phyloP scores from a whole-genome alignment of 2,888 invertebrate genomes.

The Cephus rjabovi region DNA sequence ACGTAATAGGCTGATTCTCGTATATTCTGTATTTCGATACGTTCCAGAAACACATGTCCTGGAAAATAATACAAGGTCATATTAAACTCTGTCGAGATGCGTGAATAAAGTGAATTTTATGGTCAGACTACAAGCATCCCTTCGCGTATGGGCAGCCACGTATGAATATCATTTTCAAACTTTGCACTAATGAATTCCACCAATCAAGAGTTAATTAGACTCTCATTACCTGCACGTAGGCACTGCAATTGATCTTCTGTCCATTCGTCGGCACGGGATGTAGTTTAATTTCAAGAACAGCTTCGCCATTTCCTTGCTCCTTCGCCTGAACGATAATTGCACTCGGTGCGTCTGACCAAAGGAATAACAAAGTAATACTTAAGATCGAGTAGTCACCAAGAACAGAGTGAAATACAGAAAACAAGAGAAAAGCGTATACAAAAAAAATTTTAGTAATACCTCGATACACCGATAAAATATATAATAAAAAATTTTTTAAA shows the following conservation, averaged over 20 bases:
- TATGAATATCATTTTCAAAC: neutral
- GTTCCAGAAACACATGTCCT: slow-evolving; percentile 64
- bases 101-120: too few relatives aligned
- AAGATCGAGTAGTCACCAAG: neutral
- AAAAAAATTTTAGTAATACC: neutral
- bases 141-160: neutral
- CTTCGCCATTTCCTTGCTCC: slow-evolving; percentile 32
- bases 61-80: neutral
- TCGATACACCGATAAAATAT: neutral
- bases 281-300: slow-evolving; percentile 54
- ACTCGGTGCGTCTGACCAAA: slow-evolving; percentile 26
- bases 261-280: slow-evolving; percentile 36
- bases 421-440: neutral
- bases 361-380: neutral
- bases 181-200: neutral
- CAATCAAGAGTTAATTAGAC: neutral
- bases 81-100: neutral
- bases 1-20: slow-evolving; percentile 57
- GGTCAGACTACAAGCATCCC: neutral
- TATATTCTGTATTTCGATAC: slow-evolving; percentile 56
- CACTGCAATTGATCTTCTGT: slow-evolving; percentile 48
- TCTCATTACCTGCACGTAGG: slow-evolving; percentile 52
- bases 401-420: neutral
- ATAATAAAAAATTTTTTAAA: neutral
- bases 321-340: slow-evolving; percentile 41